Base-by-base conservation (phyloP, 2,113 vertebrate species). In the Euleptes europaea region DNA sequence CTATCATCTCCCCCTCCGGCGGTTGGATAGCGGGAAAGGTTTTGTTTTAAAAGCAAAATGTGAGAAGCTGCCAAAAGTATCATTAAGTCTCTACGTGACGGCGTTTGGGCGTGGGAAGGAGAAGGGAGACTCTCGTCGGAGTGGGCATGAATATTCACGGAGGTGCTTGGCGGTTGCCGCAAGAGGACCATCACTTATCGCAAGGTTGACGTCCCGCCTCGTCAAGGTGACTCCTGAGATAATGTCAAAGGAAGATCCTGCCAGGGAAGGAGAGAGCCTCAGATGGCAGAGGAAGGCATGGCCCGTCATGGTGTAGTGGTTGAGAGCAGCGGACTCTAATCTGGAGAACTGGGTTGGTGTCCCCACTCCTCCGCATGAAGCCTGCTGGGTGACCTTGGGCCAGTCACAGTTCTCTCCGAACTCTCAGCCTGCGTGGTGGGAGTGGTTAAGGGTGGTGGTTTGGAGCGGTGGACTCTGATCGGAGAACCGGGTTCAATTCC, bases 211-310 rank as follows among this genome's bases (percentile, higher is more conserved):
- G 35, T 70, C 73, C 63, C 19, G 11, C n/a, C 51, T 38, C 7
- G 40, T 69, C 85, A 82, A 82, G 85, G 85, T 86, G 73, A 86
- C 51, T 82, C 51, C 73, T 69, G 74, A 82, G 72, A 86, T 86
- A 70, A 82, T 71, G 85, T 71, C 65, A 23, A 57, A 47, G 51
- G 73, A 77, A 12, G 65, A 21, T 21, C 26, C 15, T 35, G 73
- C 63, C 65, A 71, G 40, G 2, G 14, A 21, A 5, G 31, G 31
- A 47, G 42, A 31, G 67, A 17, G 2, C 28, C 26, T 57, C 15
- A 0, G 70, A 4, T 10, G 40, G 33, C 26, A n/a, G 47, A 44
- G 33, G 21, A 5, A 33, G 63, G 35, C 14, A 6, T 1, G 28
- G 35, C 7, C n/a, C n/a, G n/a, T n/a, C n/a, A n/a, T n/a, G n/a